These are phyloP conservation scores for Australoheros scitulus DNA, from an alignment of 2,113 vertebrate genomes.

Conservation along the genomic window DNA sequence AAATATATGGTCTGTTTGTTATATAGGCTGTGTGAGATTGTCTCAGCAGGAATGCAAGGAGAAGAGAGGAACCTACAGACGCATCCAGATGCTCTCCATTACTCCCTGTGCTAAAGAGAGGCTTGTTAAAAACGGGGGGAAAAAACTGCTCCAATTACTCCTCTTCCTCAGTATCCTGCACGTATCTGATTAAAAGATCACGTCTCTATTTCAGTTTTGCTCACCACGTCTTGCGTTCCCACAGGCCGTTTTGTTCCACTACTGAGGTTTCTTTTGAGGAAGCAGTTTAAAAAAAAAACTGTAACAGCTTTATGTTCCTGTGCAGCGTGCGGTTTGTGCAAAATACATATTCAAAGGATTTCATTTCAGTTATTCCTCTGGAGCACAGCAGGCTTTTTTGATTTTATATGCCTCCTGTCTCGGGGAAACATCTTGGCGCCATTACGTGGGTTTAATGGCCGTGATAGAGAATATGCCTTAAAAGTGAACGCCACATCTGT, in stretches of 20 bases:
- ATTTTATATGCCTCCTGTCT: constrained; percentile 58
- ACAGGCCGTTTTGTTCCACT: constrained; percentile 29
- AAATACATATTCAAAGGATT: constrained; percentile 30
- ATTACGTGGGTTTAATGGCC: constrained; percentile 72
- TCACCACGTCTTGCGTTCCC: constrained; percentile 19
- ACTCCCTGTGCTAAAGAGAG: constrained; percentile 36
- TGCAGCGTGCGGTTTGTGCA: constrained; percentile 22
- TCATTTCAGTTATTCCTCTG: constrained; percentile 28
- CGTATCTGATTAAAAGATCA: constrained; percentile 46
- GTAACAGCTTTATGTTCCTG: constrained; percentile 23
- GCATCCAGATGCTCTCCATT: constrained; percentile 47
- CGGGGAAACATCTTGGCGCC: constrained; percentile 72
- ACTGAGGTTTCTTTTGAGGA: constrained; percentile 39
- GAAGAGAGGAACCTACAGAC: constrained; percentile 44
- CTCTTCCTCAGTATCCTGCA: constrained; percentile 6
- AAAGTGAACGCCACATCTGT: constrained; percentile 76
- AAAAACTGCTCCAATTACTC: constrained; percentile 29
- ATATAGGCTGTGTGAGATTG: constrained; percentile 10
- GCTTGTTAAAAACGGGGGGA: constrained; percentile 66
- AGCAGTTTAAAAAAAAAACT: constrained; percentile 16
- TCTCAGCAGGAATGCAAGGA: constrained; percentile 58
- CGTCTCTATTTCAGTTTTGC: constrained; percentile 21
- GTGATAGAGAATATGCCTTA: constrained; percentile 76
- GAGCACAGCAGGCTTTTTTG: constrained; percentile 52
- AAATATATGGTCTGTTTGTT: constrained; percentile 41